Percentiles rank a stretch among this genome's conserved stretches.
phyloP scores from a whole-genome alignment of 2,113 vertebrate species.

The Amblyopsis rosae region DNA sequence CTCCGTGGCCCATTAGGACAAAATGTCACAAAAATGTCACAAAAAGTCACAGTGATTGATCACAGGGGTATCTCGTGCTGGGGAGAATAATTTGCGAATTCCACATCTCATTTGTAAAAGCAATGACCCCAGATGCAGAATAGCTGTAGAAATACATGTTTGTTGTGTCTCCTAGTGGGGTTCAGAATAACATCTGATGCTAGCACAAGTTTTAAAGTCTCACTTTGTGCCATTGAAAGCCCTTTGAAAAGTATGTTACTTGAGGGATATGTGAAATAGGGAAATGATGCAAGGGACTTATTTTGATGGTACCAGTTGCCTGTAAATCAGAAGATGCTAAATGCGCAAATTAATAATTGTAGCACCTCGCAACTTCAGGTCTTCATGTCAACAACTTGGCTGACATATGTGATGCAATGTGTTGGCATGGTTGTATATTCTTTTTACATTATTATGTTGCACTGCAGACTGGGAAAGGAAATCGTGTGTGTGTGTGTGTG shows the following conservation, averaged over 20 bases:
- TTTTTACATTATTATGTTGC: constrained; percentile 1
- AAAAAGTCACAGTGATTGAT: constrained; percentile 61
- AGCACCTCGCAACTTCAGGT: background rate
- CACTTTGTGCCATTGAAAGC: background rate
- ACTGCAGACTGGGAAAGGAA: constrained; percentile 4
- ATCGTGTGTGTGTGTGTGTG: constrained; percentile 10
- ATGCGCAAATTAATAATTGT: too few species aligned
- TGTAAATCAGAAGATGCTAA: too few species aligned
- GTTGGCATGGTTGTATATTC: constrained; percentile 22
- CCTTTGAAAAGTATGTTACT: background rate
- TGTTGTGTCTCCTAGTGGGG: background rate
- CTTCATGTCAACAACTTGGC: constrained; percentile 36
- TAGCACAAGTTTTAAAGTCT: constrained; percentile 6
- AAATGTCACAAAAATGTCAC: constrained; percentile 72
- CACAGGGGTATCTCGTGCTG: constrained; percentile 18
- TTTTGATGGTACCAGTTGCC: too few species aligned
- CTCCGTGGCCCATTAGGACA: constrained; percentile 50
- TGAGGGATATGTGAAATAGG: background rate
- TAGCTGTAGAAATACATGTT: constrained; percentile 13
- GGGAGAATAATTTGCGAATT: constrained; percentile 13
- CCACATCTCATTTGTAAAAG: constrained; percentile 5
- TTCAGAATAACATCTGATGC: background rate
- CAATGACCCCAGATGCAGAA: constrained; percentile 12
- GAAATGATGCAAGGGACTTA: background rate
- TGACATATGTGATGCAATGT: constrained; percentile 32